Base-by-base conservation (phyloP, 2,797 vertebrate species). In the Diplodus puntazzo region DNA sequence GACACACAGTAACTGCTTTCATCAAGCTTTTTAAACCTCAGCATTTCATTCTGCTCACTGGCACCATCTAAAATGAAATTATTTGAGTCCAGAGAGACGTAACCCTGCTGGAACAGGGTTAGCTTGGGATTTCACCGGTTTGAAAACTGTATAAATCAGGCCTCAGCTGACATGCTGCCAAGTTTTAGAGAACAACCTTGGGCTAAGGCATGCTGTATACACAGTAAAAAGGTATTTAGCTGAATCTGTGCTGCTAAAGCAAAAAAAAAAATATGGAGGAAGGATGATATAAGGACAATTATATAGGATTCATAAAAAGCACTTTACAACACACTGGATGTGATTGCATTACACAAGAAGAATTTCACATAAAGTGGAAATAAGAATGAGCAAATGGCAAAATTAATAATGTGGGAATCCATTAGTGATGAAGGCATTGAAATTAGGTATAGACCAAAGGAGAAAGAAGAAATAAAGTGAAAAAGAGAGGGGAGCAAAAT, bases 91-190 rank as follows among this genome's bases (percentile, higher is more conserved):
- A 46, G 46, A 64, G 85, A 81, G 85, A 84, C 73, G 25, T 66
- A 77, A 83, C 85, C 85, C 68, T 69, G 59, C 65, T 30, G 66
- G 82, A 84, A 17, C 72, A 46, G 60, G 76, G 87, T 71, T 55
- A 69, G 71, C 52, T 54, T 3, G 42, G 72, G 77, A 74, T 83
- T 88, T 78, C 81, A 77, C 72, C 70, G 64, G 50, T 79, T 73
- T 69, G 46, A 79, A 82, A 81, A 88, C 60, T 63, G 77, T 71
- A 62, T 82, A 64, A 79, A 85, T 86, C 83, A 84, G 62, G 1
- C 20, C 50, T 66, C 58, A 58, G 69, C 73, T 70, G 82, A 70
- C 49, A 76, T 11, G 0, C 58, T 43, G 73, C 66, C 73, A 87
- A 55, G 65, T 68, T 81, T 83, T 39, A 77, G 69, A 58, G 53